Evolutionary conservation across 2,888 invertebrate genomes (phyloP).

Genomic region (Phortica okadai): DNA sequence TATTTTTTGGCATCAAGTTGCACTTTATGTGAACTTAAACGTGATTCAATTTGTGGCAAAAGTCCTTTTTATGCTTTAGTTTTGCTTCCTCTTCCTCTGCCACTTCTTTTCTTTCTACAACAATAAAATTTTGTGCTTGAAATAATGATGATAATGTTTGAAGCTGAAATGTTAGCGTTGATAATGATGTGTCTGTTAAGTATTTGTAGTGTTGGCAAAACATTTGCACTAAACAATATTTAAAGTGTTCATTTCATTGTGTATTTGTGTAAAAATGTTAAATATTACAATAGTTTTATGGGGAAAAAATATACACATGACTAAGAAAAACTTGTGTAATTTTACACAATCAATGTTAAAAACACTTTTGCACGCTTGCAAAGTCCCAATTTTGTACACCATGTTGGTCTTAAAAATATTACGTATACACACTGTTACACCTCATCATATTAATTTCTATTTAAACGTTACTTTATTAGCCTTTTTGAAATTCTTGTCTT

Average conservation of each 20-base stretch:
- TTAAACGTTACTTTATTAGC: too few species aligned
- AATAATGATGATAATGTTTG: conserved; percentile 29
- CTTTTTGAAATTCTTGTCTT: too few species aligned
- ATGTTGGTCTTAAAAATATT: too few species aligned
- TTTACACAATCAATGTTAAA: too few species aligned
- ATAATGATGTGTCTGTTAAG: conserved; percentile 10
- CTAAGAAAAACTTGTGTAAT: too few species aligned
- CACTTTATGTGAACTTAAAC: conserved; percentile 34
- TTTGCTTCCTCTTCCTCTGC: background rate
- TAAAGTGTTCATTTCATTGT: background rate
- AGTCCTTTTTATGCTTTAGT: conserved; percentile 28
- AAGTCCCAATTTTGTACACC: too few species aligned
- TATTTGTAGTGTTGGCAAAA: conserved; percentile 8
- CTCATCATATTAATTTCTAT: too few species aligned
- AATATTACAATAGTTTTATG: too few species aligned
- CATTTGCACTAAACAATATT: background rate
- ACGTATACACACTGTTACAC: too few species aligned
- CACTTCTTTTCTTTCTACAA: background rate
- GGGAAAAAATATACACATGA: too few species aligned
- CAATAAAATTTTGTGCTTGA: conserved; percentile 31
- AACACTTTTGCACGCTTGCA: too few species aligned
- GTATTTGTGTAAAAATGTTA: background rate
- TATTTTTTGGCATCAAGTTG: conserved; percentile 31
- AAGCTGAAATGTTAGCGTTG: background rate
- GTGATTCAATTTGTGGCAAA: conserved; percentile 34